Evolutionary conservation across 1,140 invertebrate genomes (phyloP).

Genomic region (Anastrepha obliqua): DNA sequence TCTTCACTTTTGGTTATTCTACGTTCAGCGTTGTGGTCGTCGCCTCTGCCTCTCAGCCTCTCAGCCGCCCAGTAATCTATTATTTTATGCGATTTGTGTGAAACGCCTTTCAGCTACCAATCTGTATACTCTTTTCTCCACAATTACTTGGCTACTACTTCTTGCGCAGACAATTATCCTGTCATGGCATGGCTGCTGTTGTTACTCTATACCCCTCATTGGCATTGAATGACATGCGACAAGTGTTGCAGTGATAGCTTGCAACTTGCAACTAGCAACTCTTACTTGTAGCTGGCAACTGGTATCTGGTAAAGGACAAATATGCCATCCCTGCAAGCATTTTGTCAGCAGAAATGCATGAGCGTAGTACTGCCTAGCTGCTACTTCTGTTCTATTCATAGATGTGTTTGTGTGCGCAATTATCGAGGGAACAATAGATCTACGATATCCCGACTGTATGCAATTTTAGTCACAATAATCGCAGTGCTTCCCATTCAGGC

Average conservation of each 20-base stretch:
- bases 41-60: neutral
- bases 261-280: constrained; percentile 35
- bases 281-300: neutral
- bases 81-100: constrained; percentile 18
- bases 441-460: constrained; percentile 38
- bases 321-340: neutral
- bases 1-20: no score
- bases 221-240: constrained; percentile 45
- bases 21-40: no score
- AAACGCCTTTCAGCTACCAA: constrained; percentile 14
- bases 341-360: neutral
- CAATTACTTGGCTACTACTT: constrained; percentile 17
- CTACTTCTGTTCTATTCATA: neutral
- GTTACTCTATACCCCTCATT: constrained; percentile 43
- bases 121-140: constrained; percentile 11
- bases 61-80: neutral
- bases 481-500: neutral
- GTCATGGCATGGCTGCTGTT: constrained; percentile 30
- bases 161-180: constrained; percentile 40
- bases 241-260: constrained; percentile 49
- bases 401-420: neutral
- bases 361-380: no score
- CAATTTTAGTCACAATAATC: constrained; percentile 48
- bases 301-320: neutral
- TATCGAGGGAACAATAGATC: constrained; percentile 38